phyloP scores from a whole-genome alignment of 2,113 vertebrate genomes.

The Chaenogobius annularis region DNA sequence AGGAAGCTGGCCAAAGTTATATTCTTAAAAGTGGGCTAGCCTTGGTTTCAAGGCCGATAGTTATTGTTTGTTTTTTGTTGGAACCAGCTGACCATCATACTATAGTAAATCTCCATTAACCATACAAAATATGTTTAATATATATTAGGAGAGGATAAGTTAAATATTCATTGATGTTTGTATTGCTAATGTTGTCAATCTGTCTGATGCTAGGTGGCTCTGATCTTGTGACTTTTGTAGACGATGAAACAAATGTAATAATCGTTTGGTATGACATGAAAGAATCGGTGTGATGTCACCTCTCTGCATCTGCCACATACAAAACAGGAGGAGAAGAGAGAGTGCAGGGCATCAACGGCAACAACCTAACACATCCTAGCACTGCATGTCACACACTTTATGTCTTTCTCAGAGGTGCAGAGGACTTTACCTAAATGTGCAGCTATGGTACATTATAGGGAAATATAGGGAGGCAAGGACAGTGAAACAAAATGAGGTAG shows the following conservation, averaged over 20 bases:
- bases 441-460: background rate
- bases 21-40: too few relatives aligned
- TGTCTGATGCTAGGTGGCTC: conserved; percentile 21
- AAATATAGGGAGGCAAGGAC: too few relatives aligned
- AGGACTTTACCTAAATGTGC: background rate
- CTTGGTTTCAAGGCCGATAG: too few relatives aligned
- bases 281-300: conserved; percentile 18
- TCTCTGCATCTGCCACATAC: conserved; percentile 16
- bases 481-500: too few relatives aligned
- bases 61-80: too few relatives aligned
- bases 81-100: too few relatives aligned
- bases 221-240: conserved; percentile 19
- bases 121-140: background rate
- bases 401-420: background rate
- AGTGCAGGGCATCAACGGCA: conserved; percentile 18
- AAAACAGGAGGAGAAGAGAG: conserved; percentile 3
- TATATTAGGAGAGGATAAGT: background rate
- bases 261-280: conserved; percentile 33
- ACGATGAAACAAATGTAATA: conserved; percentile 54
- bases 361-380: background rate
- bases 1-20: too few relatives aligned
- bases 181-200: conserved; percentile 10
- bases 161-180: conserved; percentile 2
- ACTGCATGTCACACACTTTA: background rate
- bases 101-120: too few relatives aligned